Percentiles rank a stretch among this genome's conserved stretches.
phyloP scores from a whole-genome alignment of 1,140 invertebrate species.

The Diorhabda sublineata region DNA sequence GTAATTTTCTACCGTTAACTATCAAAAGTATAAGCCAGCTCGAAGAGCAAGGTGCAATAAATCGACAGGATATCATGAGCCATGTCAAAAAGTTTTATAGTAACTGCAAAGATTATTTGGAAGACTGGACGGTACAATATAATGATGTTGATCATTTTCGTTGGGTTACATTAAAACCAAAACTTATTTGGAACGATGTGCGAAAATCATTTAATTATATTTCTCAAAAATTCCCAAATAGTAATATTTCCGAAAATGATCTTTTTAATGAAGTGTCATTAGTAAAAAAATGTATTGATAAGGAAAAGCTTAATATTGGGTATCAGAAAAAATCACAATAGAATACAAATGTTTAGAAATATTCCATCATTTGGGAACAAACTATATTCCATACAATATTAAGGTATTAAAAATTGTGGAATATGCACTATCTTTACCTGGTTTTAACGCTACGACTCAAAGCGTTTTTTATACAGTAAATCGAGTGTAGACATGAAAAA shows the following conservation, averaged over 20 bases:
- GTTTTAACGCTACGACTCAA: no score
- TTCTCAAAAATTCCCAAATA: conserved; percentile 13
- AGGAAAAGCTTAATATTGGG: conserved; percentile 20
- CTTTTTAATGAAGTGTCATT: conserved; percentile 23
- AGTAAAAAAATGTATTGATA: conserved; percentile 23
- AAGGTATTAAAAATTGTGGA: no score
- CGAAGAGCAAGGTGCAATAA: conserved; percentile 23
- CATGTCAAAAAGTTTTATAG: conserved; percentile 21
- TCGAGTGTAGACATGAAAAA: no score
- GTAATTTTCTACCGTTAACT: conserved; percentile 14
- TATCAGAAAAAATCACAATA: no score
- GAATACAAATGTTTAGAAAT: no score
- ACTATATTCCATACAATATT: no score
- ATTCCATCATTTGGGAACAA: no score
- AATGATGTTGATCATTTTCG: conserved; percentile 21
- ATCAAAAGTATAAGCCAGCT: conserved; percentile 17
- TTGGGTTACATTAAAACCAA: conserved; percentile 11
- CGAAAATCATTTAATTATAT: conserved; percentile 24
- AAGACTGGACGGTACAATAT: conserved; percentile 22
- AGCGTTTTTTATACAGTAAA: no score
- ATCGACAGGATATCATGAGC: conserved; percentile 20
- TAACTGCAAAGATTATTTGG: conserved; percentile 21
- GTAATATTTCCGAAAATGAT: conserved; percentile 27
- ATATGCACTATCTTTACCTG: no score
- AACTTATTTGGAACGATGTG: conserved; percentile 7